These are phyloP conservation scores for Daboia siamensis DNA, from an alignment of 2,113 vertebrate genomes.

Conservation along the genomic window DNA sequence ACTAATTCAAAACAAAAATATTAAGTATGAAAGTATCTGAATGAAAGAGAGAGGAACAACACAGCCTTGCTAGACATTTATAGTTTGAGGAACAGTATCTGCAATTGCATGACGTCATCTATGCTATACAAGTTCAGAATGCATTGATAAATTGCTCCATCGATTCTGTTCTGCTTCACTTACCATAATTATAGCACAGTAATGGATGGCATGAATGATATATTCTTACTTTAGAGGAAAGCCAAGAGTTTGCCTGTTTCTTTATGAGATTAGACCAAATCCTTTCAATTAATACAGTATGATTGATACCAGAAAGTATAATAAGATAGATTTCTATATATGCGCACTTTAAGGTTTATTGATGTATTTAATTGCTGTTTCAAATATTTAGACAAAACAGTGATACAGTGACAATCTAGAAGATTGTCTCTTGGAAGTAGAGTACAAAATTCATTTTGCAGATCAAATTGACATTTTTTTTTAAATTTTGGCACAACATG, in stretches of 20 bases:
- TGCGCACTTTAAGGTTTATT: conserved; percentile 64
- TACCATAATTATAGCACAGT: conserved; percentile 94
- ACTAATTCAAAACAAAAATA: conserved; percentile 67
- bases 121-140: conserved; percentile 76
- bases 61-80: conserved; percentile 68
- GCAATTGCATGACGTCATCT: conserved; percentile 75
- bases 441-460: conserved; percentile 36
- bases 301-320: conserved; percentile 72
- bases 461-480: conserved; percentile 15
- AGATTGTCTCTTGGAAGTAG: conserved; percentile 24
- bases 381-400: conserved; percentile 39
- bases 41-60: conserved; percentile 72
- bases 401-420: conserved; percentile 44
- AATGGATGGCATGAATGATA: conserved; percentile 90
- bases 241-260: conserved; percentile 77
- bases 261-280: conserved; percentile 78
- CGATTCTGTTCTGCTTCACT: conserved; percentile 92
- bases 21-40: conserved; percentile 71
- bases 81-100: conserved; percentile 78
- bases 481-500: background rate
- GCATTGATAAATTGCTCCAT: conserved; percentile 94
- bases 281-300: conserved; percentile 77
- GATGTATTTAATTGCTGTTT: conserved; percentile 57
- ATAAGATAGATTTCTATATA: conserved; percentile 55
- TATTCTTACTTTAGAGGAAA: conserved; percentile 81